Evolutionary conservation across 2,888 invertebrate genomes (phyloP).

Genomic region (Alviniconcha strummeri): DNA sequence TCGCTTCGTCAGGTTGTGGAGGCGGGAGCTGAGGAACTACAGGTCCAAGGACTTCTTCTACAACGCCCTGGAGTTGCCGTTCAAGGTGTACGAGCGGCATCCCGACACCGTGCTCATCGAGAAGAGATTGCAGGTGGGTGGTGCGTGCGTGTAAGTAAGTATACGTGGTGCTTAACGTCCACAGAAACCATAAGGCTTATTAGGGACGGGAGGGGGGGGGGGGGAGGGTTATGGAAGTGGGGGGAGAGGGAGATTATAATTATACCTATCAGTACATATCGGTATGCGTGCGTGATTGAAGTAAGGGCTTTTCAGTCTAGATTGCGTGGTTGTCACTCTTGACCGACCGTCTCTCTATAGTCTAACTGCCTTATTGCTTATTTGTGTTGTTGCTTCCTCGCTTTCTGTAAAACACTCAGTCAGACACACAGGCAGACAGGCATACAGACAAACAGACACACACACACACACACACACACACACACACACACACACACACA

Average conservation of each 20-base stretch:
- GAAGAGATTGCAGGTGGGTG: conserved; percentile 52
- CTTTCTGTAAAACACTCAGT: neutral
- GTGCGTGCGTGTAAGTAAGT: neutral
- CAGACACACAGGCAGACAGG: neutral
- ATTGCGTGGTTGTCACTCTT: too few relatives aligned
- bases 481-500: neutral
- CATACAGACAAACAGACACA: neutral
- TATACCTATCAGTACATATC: too few relatives aligned
- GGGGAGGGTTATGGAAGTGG: too few relatives aligned
- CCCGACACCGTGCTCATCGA: conserved; percentile 65
- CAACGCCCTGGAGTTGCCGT: conserved; percentile 57
- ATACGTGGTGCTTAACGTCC: too few relatives aligned
- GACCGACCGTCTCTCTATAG: too few relatives aligned
- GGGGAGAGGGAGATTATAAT: too few relatives aligned
- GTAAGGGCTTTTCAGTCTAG: too few relatives aligned
- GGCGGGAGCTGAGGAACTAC: conserved; percentile 52
- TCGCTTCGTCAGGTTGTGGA: conserved; percentile 54
- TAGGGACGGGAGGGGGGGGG: too few relatives aligned
- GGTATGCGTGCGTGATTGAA: too few relatives aligned
- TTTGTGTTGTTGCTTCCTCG: too few relatives aligned
- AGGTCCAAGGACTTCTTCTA: conserved; percentile 52
- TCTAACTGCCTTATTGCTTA: too few relatives aligned
- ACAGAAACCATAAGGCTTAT: too few relatives aligned
- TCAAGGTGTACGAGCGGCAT: conserved; percentile 62
- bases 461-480: neutral